Evolutionary conservation across 2,113 vertebrate species (phyloP).

Genomic region (Nyctibius bracteatus): DNA sequence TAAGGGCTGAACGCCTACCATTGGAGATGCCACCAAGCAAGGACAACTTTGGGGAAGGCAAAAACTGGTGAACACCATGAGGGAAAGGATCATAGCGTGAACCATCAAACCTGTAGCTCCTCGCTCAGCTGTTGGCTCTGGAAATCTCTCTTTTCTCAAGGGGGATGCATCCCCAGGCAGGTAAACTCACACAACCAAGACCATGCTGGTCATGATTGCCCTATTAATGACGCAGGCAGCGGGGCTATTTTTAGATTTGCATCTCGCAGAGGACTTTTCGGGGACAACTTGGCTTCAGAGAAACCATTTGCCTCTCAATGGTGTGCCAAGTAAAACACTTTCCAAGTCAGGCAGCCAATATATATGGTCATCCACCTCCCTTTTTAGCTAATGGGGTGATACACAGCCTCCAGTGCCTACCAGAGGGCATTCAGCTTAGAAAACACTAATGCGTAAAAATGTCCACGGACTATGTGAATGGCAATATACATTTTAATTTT

Average conservation of each 20-base stretch:
- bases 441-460: slow-evolving; percentile 23
- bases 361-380: neutral
- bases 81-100: neutral
- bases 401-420: neutral
- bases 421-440: slow-evolving; percentile 35
- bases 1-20: neutral
- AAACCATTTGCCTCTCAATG: neutral
- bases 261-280: neutral
- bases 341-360: neutral
- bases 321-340: neutral
- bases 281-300: neutral
- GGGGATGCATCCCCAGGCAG: neutral
- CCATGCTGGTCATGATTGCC: fast-evolving
- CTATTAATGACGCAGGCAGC: neutral
- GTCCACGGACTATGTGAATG: neutral
- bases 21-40: neutral
- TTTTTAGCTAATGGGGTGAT: neutral
- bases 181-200: neutral
- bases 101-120: neutral
- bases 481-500: slow-evolving; percentile 59
- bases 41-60: neutral
- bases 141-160: neutral
- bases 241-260: neutral
- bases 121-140: neutral
- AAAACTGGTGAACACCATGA: neutral